phyloP scores from a whole-genome alignment of 2,113 vertebrate genomes.

The Dunckerocampus dactyliophorus region DNA sequence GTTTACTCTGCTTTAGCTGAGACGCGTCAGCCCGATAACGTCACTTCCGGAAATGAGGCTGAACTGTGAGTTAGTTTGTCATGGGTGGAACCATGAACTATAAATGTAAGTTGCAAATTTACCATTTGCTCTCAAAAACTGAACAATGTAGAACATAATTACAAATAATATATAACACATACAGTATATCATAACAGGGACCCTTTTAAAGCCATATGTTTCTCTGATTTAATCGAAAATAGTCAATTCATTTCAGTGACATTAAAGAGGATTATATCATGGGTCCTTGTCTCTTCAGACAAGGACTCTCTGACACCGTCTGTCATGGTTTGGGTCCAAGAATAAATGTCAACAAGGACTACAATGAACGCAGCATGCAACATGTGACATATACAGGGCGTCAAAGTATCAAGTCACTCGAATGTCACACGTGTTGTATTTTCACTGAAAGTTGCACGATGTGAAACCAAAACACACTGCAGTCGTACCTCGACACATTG shows the following conservation, averaged over 20 bases:
- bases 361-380: not conserved
- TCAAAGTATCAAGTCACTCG: not conserved
- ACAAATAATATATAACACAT: too few relatives aligned
- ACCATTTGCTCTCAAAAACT: too few relatives aligned
- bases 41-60: too few relatives aligned
- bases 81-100: too few relatives aligned
- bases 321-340: not conserved
- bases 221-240: not conserved
- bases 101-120: too few relatives aligned
- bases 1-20: too few relatives aligned
- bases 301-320: not conserved
- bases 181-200: too few relatives aligned
- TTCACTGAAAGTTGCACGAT: not conserved
- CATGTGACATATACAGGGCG: not conserved
- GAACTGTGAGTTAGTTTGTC: too few relatives aligned
- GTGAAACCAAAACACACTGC: not conserved
- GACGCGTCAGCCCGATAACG: too few relatives aligned
- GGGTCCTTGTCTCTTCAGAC: not conserved
- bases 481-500: too few relatives aligned
- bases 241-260: not conserved
- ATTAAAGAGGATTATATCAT: not conserved
- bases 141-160: too few relatives aligned
- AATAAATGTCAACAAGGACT: constrained; percentile 8
- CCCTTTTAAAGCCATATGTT: not conserved
- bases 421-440: not conserved